A percentile compares a stretch with the other conserved stretches of the same genome.
These are phyloP conservation scores for Coptodon rendalli DNA, from an alignment of 2,113 vertebrate species.

Conservation along the genomic window DNA sequence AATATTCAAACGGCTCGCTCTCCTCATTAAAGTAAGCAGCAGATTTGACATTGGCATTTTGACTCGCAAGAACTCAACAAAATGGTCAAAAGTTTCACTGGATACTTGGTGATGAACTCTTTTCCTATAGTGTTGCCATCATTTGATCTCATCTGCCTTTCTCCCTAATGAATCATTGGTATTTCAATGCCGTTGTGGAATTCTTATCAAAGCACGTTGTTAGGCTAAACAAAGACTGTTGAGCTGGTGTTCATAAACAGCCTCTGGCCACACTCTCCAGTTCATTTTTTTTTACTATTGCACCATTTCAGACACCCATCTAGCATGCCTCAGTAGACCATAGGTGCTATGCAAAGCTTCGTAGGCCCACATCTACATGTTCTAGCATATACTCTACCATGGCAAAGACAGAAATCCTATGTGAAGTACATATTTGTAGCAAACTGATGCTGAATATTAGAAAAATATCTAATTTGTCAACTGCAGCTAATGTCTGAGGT, in stretches of 20 bases:
- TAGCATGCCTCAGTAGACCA: background rate
- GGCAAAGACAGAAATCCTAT: background rate
- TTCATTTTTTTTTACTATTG: background rate
- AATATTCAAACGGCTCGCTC: background rate
- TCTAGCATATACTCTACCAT: background rate
- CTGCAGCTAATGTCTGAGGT: background rate
- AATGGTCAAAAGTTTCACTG: background rate
- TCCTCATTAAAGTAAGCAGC: background rate
- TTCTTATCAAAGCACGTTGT: background rate
- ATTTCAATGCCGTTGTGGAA: background rate
- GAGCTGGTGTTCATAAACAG: background rate
- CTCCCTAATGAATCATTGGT: background rate
- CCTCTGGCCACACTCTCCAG: background rate
- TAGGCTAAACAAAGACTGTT: background rate
- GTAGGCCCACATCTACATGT: background rate
- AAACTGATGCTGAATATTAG: background rate
- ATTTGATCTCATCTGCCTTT: background rate
- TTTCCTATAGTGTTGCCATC: background rate
- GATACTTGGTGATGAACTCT: background rate
- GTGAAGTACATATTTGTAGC: rapidly evolving
- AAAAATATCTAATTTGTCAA: background rate
- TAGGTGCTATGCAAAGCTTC: background rate
- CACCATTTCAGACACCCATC: background rate
- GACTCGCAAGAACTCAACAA: background rate
- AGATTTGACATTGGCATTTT: background rate